Evolutionary conservation across 1,140 invertebrate species (phyloP), one percentile per base, ranked within the genome.

Genomic region (Anoplolepis gracilipes): DNA sequence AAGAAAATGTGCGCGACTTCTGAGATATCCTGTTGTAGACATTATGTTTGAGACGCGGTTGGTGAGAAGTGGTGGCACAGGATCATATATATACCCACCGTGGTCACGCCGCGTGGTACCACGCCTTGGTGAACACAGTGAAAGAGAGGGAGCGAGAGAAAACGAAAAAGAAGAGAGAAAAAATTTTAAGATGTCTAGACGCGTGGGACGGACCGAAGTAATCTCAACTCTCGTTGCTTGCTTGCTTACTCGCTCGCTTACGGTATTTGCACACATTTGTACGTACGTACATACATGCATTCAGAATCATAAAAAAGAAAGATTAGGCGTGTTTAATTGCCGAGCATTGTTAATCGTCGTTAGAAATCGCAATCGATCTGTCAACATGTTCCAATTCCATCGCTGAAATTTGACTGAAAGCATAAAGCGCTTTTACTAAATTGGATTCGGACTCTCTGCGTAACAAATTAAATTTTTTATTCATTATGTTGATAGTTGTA

Each of bases 141-240:
- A 67, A 39, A n/a, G 65, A 19, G 42, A n/a, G 22, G 30, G 16
- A 39, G n/a, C 39, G 22, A 46, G 25, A 49, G 16, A 30, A 1
- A 28, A 28, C 13, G 70, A 36, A 39, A 88, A 57, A 61, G n/a
- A 55, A 25, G 10, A 42, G 13, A 49, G 33, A 65, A 79, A 87
- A 87, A 88, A 78, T 53, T 85, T 87, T 85, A 84, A 87, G 85
- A 88, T 67, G 90, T 91, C 90, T 91, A 91, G 90, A 91, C 90
- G 87, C 85, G 90, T 91, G 89, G 90, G 89, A 59, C 62, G 81
- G 62, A 76, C 73, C 64, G 87, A 25, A 70, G 82, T 90, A 88
- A 88, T 88, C 59, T 81, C 72, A 67, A 28, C 76, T 84, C 28
- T 59, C 69, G 36, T 64, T 49, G 57, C 25, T 42, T 22, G 19